Percentiles rank a stretch among this genome's conserved stretches.
Evolutionary conservation across 2,888 invertebrate species (phyloP).

Genomic region (Heliconius charithonia): DNA sequence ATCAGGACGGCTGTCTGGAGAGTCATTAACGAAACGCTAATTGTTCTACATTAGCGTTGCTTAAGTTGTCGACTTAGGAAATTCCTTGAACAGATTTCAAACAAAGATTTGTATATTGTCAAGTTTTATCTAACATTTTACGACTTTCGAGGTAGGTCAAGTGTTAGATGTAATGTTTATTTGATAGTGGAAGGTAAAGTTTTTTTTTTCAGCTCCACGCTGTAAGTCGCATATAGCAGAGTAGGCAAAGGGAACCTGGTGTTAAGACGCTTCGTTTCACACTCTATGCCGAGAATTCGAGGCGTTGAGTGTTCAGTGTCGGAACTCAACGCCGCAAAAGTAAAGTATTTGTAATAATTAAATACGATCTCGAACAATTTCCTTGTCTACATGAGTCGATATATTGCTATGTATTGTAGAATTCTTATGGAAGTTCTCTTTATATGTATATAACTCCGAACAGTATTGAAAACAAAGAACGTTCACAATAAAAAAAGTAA

Average conservation of each 20-base stretch:
- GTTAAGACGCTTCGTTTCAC: no score
- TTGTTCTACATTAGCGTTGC: conserved; percentile 75
- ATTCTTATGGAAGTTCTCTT: background rate
- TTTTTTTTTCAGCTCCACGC: no score
- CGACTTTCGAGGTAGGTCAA: conserved; percentile 26
- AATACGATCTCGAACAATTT: background rate
- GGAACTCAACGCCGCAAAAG: no score
- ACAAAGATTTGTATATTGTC: conserved; percentile 50
- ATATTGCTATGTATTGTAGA: background rate
- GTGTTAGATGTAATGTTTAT: background rate
- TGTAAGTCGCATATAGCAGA: no score
- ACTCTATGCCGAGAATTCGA: no score
- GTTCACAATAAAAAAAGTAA: background rate
- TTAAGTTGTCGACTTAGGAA: conserved; percentile 67
- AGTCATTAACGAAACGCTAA: conserved; percentile 79
- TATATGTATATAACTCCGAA: background rate
- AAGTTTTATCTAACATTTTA: conserved; percentile 41
- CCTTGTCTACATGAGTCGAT: background rate
- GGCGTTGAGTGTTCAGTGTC: no score
- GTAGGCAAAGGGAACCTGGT: no score
- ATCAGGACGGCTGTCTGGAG: conserved; percentile 67
- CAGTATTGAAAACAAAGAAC: background rate
- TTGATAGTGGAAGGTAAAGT: background rate
- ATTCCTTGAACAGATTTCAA: conserved; percentile 78
- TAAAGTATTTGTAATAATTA: background rate